A percentile compares a stretch with the other conserved stretches of the same genome.
Evolutionary conservation across 2,888 invertebrate species (phyloP).

Genomic region (Diadegma fenestrale): DNA sequence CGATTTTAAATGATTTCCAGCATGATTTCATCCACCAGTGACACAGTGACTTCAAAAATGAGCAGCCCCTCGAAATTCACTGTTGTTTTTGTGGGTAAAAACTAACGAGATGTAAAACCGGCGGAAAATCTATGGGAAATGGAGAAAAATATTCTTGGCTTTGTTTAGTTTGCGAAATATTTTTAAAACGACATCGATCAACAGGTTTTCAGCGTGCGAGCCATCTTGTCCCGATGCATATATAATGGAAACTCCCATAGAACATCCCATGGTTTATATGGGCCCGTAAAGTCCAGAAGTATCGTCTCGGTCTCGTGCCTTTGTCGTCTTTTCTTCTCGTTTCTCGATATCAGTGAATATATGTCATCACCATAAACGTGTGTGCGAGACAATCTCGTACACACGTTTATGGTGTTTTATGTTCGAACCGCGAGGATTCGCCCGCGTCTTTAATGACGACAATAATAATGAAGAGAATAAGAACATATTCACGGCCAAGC

Average conservation of each 20-base stretch:
- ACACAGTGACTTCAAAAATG: no score
- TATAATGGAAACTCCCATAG: background rate
- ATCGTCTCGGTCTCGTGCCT: slow-evolving; percentile 3
- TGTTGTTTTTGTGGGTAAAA: background rate
- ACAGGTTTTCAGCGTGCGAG: background rate
- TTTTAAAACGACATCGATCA: background rate
- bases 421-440: slow-evolving; percentile 14
- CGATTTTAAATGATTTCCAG: no score
- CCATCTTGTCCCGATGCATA: background rate
- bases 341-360: slow-evolving; percentile 12
- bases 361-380: background rate
- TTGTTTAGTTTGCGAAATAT: background rate
- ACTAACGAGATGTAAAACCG: background rate
- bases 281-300: slow-evolving; percentile 27
- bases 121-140: background rate
- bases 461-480: slow-evolving; percentile 57
- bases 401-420: slow-evolving; percentile 20
- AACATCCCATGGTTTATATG: slow-evolving; percentile 4
- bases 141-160: background rate
- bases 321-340: background rate
- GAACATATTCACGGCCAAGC: slow-evolving; percentile 53
- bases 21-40: no score
- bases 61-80: no score
- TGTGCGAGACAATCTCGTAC: background rate
- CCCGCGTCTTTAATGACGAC: slow-evolving; percentile 47